Evolutionary conservation across 2,113 vertebrate species (phyloP), one percentile per base, ranked within the genome.

Genomic region (Nerophis lumbriciformis): DNA sequence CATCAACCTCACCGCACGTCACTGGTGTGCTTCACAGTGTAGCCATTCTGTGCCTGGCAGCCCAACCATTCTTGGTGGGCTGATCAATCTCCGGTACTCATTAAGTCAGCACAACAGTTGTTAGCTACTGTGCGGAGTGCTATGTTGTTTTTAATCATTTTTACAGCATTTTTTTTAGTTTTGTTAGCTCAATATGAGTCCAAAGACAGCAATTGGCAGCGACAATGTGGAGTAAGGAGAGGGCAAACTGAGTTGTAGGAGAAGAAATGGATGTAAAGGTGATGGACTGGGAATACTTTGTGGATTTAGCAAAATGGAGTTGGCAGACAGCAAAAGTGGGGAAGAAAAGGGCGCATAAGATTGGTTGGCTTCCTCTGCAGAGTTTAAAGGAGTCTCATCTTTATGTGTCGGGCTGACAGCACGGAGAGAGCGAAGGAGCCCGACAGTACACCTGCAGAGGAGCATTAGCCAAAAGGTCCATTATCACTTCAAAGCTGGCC

Each of bases 401-500:
- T 16, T 68, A 71, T 66, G 78, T 45, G 55, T 72, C 35, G 48
- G 69, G 69, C 82, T 74, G 73, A 69, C 67, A 61, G 73, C 42
- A 71, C 66, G 45, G 66, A 65, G 77, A 61, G 58, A n/a, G 61
- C 16, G 73, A 65, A 64, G 59, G 57, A 85, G 71, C 75, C 65
- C 49, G 60, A 11, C 42, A 45, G 73, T 78, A 68, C 83, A 87
- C 83, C 86, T 88, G 84, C 82, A 81, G 67, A 36, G 60, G 65
- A 73, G 81, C 69, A 71, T 81, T 79, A 86, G 61, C 83, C 79
- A 76, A 80, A 79, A 82, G 79, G 71, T 36, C 79, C 60, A 88
- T 88, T 86, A 87, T 81, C 81, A 88, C 85, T 83, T 88, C 87
- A 88, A 88, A 88, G 87, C 67, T 61, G 73, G 73, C 65, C 77